Conservation (phyloP, 2,113 vertebrate species). For the Myxocyprinus asiaticus region DNA sequence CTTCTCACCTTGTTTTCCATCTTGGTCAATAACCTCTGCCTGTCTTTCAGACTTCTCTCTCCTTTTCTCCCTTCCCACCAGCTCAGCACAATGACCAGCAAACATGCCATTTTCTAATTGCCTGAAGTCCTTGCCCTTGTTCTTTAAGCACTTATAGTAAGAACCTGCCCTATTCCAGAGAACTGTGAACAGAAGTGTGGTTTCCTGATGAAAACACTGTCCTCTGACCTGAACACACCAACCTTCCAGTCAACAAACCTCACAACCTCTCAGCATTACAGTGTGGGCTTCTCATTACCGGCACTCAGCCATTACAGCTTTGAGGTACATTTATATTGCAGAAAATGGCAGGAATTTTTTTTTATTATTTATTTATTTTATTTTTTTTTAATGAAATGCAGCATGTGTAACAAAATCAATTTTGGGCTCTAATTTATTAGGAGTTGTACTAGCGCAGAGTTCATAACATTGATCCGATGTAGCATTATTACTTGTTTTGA, state of each 20-base stretch:
- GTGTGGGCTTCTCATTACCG: slow-evolving; percentile 31
- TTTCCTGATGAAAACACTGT: slow-evolving; percentile 34
- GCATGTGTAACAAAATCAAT: slow-evolving; percentile 44
- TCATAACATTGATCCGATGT: slow-evolving; percentile 26
- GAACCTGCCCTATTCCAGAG: slow-evolving; percentile 12
- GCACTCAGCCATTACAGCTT: slow-evolving; percentile 7
- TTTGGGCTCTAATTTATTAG: slow-evolving; percentile 29
- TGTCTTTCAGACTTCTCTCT: not conserved
- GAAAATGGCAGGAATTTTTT: slow-evolving; percentile 12
- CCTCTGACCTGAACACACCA: slow-evolving; percentile 24
- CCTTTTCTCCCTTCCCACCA: not conserved
- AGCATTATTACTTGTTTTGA: slow-evolving; percentile 31
- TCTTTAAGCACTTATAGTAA: slow-evolving; percentile 26
- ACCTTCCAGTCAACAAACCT: slow-evolving; percentile 20
- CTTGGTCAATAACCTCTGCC: slow-evolving; percentile 3
- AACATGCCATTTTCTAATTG: slow-evolving; percentile 14
- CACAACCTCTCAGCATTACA: slow-evolving; percentile 19
- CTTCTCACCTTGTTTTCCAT: slow-evolving; percentile 1
- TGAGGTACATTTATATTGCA: slow-evolving; percentile 22
- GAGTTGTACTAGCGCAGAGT: slow-evolving; percentile 13
- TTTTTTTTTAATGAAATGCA: not conserved
- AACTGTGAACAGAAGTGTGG: slow-evolving; percentile 20
- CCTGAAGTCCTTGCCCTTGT: slow-evolving; percentile 25
- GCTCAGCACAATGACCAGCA: not conserved
- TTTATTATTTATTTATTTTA: too few species aligned